These are phyloP conservation scores for Pangasius sanitwongsei DNA, from an alignment of 2,797 vertebrate genomes.

Conservation along the genomic window DNA sequence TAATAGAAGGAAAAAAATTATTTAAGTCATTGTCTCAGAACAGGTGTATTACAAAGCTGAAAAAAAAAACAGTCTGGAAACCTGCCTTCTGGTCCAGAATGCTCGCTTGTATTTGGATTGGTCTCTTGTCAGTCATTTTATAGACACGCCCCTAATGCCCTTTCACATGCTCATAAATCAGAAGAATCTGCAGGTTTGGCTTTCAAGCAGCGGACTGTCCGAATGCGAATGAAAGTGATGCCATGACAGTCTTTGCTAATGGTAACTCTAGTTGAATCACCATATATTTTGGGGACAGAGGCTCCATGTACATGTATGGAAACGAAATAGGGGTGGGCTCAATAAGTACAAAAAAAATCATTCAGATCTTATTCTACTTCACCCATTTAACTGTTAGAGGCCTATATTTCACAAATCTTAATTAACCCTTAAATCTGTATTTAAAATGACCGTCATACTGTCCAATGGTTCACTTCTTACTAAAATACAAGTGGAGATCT, in stretches of 20 bases:
- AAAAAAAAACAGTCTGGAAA: neutral
- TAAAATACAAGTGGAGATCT: neutral
- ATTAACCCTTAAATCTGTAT: neutral
- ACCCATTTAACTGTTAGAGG: neutral
- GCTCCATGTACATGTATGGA: neutral
- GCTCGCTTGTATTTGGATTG: neutral
- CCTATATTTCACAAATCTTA: neutral
- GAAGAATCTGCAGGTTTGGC: neutral
- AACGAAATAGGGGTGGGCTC: neutral
- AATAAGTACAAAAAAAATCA: neutral
- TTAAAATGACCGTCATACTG: neutral
- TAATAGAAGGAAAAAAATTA: too few relatives aligned
- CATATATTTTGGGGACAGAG: neutral
- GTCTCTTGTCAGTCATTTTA: neutral
- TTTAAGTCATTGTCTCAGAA: neutral
- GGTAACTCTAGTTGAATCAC: neutral
- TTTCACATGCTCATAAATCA: neutral
- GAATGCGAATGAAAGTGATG: neutral
- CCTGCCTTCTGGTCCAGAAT: neutral
- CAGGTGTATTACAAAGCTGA: neutral
- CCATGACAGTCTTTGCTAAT: neutral
- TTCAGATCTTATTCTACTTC: neutral
- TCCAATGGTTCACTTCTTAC: neutral
- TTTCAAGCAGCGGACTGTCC: neutral
- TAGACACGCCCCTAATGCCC: neutral